A percentile compares a stretch with the other conserved stretches of the same genome.
Evolutionary conservation across 1,140 invertebrate genomes (phyloP).

Genomic region (Belonocnema kinseyi): DNA sequence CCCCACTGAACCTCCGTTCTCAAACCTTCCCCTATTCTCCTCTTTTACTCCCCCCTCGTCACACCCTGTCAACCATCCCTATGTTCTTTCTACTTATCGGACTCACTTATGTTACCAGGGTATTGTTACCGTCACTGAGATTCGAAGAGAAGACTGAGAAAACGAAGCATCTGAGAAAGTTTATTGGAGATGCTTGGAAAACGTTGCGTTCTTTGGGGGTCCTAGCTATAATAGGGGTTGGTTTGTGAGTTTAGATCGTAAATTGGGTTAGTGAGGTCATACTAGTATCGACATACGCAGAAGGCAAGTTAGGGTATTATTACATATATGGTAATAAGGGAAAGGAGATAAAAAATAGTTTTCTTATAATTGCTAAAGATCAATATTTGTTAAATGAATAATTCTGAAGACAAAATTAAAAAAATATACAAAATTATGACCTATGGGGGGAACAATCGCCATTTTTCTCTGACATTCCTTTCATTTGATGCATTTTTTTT

Average conservation of each 20-base stretch:
- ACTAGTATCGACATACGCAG: neutral
- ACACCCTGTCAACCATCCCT: slow-evolving; percentile 31
- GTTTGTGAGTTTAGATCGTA: neutral
- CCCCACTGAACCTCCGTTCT: slow-evolving; percentile 43
- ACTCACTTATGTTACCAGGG: slow-evolving; percentile 17
- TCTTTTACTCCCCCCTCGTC: slow-evolving; percentile 46
- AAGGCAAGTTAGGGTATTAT: neutral
- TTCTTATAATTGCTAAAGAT: no score
- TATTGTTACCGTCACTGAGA: neutral
- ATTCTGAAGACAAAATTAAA: no score
- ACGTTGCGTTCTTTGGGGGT: no score
- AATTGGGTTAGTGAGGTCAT: slow-evolving; percentile 24
- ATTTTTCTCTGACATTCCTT: no score
- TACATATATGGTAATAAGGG: neutral
- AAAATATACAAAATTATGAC: no score
- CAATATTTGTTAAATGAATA: no score
- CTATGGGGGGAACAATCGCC: no score
- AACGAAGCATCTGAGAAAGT: neutral
- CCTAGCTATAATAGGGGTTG: neutral
- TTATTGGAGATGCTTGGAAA: neutral
- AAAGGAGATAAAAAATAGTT: neutral
- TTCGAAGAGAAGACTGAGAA: neutral
- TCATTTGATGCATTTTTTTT: no score
- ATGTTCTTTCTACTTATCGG: slow-evolving; percentile 39
- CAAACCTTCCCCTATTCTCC: slow-evolving; percentile 49